phyloP scores from a whole-genome alignment of 2,888 invertebrate genomes.

The Nowickia ferox region DNA sequence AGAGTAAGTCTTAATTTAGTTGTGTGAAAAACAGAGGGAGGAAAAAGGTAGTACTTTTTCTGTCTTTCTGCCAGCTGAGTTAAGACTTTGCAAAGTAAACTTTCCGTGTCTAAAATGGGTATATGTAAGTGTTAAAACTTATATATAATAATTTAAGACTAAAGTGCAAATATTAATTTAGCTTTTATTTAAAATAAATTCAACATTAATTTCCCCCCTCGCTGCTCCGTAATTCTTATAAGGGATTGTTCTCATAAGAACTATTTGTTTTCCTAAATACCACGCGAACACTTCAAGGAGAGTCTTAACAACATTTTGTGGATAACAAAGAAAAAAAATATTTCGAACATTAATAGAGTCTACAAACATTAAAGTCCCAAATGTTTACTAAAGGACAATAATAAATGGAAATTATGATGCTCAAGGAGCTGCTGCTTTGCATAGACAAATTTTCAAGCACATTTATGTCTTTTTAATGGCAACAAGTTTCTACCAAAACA shows the following conservation, averaged over 20 bases:
- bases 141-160: no score
- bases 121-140: no score
- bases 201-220: neutral
- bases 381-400: slow-evolving; percentile 55
- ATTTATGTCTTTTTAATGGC: slow-evolving; percentile 9
- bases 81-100: no score
- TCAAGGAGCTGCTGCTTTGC: slow-evolving; percentile 9
- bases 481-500: slow-evolving; percentile 32
- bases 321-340: slow-evolving; percentile 26
- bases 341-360: no score
- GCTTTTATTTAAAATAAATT: slow-evolving; percentile 24
- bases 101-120: no score
- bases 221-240: neutral
- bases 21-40: no score
- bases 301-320: slow-evolving; percentile 33
- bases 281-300: slow-evolving; percentile 21
- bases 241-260: neutral
- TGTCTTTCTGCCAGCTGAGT: no score
- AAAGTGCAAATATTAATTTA: slow-evolving; percentile 61
- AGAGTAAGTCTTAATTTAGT: no score
- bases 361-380: slow-evolving; percentile 24
- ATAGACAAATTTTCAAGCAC: slow-evolving; percentile 35
- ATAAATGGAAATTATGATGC: slow-evolving; percentile 55
- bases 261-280: slow-evolving; percentile 32
- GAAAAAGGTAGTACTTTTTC: no score